These are phyloP conservation scores for Leptopilina drosophilae DNA, from an alignment of 2,888 invertebrate species.

Conservation along the genomic window DNA sequence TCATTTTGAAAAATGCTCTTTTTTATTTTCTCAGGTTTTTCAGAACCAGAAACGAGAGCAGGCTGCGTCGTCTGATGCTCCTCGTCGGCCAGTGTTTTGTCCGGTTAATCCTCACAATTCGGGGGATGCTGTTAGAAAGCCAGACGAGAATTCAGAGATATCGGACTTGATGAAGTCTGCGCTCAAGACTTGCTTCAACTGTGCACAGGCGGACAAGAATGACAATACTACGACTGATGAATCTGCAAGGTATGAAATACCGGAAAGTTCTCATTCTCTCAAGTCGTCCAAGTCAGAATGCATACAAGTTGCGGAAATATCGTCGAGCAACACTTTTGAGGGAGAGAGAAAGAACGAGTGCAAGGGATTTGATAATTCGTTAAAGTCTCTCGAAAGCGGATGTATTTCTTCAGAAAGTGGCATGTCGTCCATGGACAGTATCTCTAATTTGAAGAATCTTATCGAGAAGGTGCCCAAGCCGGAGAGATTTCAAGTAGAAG, in stretches of 20 bases:
- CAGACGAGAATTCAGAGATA: conserved; percentile 44
- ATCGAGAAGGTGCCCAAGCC: conserved; percentile 6
- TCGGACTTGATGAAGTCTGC: conserved; percentile 26
- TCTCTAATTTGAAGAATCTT: conserved; percentile 25
- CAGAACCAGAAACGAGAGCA: conserved; percentile 68
- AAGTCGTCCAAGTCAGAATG: conserved; percentile 52
- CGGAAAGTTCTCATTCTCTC: conserved; percentile 21
- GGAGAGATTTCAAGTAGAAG: background rate
- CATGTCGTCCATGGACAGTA: background rate
- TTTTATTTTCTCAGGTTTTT: conserved; percentile 61
- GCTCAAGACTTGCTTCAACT: background rate
- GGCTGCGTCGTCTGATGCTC: conserved; percentile 52
- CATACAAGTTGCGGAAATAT: conserved; percentile 70
- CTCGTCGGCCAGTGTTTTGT: background rate
- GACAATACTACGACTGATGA: conserved; percentile 2
- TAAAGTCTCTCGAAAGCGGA: background rate
- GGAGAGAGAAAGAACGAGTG: conserved; percentile 46
- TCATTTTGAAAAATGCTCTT: conserved; percentile 18
- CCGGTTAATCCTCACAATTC: conserved; percentile 33
- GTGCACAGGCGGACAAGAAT: conserved; percentile 17
- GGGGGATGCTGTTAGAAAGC: conserved; percentile 17
- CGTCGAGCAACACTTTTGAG: conserved; percentile 66
- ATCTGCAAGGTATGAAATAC: conserved; percentile 26
- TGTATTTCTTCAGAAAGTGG: background rate
- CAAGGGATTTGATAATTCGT: conserved; percentile 14